Conservation (phyloP, 2,797 vertebrate species). For the Paramormyrops hopkinsi region DNA sequence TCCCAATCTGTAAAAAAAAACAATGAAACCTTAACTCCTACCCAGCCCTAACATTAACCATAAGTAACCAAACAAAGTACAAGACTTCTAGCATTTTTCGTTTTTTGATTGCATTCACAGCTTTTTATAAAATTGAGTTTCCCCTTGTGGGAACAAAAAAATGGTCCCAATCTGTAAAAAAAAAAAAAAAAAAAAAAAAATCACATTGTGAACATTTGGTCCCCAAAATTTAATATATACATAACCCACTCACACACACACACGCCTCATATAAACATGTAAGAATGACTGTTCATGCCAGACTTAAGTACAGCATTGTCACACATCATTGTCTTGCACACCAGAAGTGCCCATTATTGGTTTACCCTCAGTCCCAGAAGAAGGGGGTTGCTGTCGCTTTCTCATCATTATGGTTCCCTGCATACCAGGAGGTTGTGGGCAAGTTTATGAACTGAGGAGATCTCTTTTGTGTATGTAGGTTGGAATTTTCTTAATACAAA, state of each 20-base stretch:
- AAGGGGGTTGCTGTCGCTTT: neutral
- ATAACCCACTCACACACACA: neutral
- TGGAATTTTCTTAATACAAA: neutral
- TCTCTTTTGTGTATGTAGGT: neutral
- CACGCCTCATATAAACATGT: neutral
- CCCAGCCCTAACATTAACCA: no score
- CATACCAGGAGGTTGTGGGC: neutral
- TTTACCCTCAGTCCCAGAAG: neutral
- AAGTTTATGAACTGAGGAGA: neutral
- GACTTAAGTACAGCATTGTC: slow-evolving; percentile 48
- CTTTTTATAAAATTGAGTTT: neutral
- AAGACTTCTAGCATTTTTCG: no score
- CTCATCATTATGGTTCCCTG: neutral
- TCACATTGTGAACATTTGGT: neutral
- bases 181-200: no score
- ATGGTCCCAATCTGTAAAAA: neutral
- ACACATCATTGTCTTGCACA: slow-evolving; percentile 26
- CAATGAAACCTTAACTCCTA: no score
- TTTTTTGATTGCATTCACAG: no score
- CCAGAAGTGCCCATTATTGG: neutral
- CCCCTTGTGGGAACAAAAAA: neutral
- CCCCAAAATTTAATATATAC: neutral
- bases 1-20: neutral
- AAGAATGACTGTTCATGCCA: slow-evolving; percentile 43
- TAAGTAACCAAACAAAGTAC: no score